A percentile compares a stretch with the other conserved stretches of the same genome.
These are phyloP conservation scores for Argya squamiceps DNA, from an alignment of 2,797 vertebrate genomes.

Conservation along the genomic window DNA sequence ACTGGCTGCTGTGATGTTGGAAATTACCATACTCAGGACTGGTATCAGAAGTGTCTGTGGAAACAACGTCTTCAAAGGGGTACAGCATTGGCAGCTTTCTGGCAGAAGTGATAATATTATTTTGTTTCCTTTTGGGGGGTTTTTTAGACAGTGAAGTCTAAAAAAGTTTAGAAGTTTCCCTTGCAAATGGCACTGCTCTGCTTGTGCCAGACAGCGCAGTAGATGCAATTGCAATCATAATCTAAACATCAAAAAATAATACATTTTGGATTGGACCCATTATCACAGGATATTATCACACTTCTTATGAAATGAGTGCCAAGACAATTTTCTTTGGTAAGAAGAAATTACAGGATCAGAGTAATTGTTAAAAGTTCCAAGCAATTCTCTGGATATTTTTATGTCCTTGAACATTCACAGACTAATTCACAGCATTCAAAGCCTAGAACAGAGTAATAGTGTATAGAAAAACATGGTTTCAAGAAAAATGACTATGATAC, in stretches of 20 bases:
- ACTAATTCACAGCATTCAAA: not conserved
- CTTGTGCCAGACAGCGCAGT: not conserved
- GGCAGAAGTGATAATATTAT: not conserved
- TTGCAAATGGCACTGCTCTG: not conserved
- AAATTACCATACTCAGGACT: not conserved
- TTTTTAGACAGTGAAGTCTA: not conserved
- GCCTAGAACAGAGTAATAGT: not conserved
- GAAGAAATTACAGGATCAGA: not conserved
- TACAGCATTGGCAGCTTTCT: not conserved
- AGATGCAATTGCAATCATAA: not conserved
- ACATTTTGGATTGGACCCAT: not conserved
- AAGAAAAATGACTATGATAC: not conserved
- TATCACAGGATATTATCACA: not conserved
- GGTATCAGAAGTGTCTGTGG: not conserved
- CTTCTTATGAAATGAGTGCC: not conserved
- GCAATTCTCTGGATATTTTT: not conserved
- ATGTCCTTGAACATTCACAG: not conserved
- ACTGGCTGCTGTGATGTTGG: constrained; percentile 7
- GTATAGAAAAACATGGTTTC: not conserved
- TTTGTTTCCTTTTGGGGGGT: not conserved
- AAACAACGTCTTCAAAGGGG: not conserved
- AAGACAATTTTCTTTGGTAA: not conserved
- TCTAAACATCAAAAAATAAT: not conserved
- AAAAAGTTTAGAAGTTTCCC: no score
- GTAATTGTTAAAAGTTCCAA: not conserved